Conservation (phyloP, 1,140 invertebrate genomes). For the Hypsibius dujardini region DNA sequence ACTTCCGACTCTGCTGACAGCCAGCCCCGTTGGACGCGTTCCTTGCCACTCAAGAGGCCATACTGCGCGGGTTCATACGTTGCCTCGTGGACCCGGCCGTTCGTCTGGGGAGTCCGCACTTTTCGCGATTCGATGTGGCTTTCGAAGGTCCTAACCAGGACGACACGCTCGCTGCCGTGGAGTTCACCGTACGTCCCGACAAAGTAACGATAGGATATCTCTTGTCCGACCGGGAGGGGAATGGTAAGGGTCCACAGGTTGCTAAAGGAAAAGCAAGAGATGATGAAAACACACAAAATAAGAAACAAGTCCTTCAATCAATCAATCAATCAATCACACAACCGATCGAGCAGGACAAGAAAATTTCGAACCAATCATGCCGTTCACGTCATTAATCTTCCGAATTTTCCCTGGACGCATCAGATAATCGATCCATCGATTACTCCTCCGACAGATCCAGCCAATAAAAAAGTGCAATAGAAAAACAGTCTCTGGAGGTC, state of each 20-base stretch:
- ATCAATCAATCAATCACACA: too few relatives aligned
- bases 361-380: too few relatives aligned
- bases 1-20: slow-evolving; percentile 63
- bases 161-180: not conserved
- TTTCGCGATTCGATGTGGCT: not conserved
- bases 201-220: slow-evolving; percentile 3
- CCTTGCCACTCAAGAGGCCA: not conserved
- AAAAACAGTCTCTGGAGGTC: too few relatives aligned
- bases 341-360: too few relatives aligned
- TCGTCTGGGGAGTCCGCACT: not conserved
- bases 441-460: too few relatives aligned
- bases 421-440: too few relatives aligned
- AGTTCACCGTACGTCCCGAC: not conserved
- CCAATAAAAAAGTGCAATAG: too few relatives aligned
- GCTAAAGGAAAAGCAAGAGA: not conserved
- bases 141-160: not conserved
- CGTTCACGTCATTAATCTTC: too few relatives aligned
- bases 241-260: not conserved
- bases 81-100: not conserved
- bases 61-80: not conserved
- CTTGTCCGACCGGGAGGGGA: not conserved
- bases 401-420: too few relatives aligned
- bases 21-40: slow-evolving; percentile 56
- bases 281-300: not conserved
- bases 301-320: too few relatives aligned